phyloP scores from a whole-genome alignment of 35 echinoderm and acorn worm species.

The Apostichopus japonicus region DNA sequence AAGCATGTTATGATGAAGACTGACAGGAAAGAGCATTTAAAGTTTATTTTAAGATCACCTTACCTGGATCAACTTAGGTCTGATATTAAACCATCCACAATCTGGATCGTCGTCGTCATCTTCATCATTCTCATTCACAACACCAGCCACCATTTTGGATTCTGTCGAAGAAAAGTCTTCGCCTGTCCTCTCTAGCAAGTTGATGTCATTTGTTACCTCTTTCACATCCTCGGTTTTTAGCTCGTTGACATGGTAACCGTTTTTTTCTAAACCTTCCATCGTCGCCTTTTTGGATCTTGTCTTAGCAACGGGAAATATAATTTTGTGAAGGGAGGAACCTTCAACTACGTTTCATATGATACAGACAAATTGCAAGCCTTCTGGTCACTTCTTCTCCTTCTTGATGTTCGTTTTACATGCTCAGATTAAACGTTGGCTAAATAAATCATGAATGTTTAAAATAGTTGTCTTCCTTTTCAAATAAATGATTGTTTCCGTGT shows the following conservation, averaged over 20 bases:
- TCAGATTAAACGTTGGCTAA: no score
- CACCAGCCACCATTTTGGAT: neutral
- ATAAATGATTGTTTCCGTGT: no score
- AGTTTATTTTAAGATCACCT: neutral
- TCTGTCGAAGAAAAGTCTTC: neutral
- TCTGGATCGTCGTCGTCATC: constrained; percentile 37
- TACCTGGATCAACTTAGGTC: constrained; percentile 24
- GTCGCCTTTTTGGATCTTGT: neutral
- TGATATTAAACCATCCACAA: constrained; percentile 22
- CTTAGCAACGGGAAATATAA: no score
- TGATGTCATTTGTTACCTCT: neutral
- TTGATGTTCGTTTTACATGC: no score
- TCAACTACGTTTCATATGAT: no score
- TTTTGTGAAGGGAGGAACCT: no score
- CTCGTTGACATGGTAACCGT: neutral
- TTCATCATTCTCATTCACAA: neutral
- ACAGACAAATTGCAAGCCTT: no score
- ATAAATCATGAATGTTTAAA: no score
- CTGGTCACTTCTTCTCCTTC: no score
- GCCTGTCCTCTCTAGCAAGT: neutral
- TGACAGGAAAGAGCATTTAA: neutral
- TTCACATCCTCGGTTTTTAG: neutral
- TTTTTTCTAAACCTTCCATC: neutral
- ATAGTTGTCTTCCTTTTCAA: no score
- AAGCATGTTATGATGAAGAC: neutral